Evolutionary conservation across 2,888 invertebrate genomes (phyloP).

Genomic region (Drosophila dives): DNA sequence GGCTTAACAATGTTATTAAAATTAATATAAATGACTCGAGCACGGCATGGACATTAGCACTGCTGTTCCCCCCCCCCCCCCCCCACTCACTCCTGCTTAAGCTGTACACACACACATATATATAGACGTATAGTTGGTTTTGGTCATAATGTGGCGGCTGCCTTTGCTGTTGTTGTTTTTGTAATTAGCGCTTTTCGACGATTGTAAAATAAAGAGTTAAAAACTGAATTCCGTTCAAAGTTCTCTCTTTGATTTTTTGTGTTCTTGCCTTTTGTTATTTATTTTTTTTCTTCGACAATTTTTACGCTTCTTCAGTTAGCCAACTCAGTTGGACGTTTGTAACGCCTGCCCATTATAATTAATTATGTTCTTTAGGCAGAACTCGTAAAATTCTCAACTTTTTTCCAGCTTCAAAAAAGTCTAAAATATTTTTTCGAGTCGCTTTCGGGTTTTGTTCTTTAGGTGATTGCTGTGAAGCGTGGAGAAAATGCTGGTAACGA

Average conservation of each 20-base stretch:
- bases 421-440: conserved; percentile 8
- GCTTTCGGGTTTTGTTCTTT: conserved; percentile 26
- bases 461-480: conserved; percentile 56
- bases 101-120: neutral
- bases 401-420: conserved; percentile 18
- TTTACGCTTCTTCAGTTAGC: conserved; percentile 60
- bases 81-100: neutral
- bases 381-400: conserved; percentile 25
- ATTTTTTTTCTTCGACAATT: conserved; percentile 25
- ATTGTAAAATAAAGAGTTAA: conserved; percentile 11
- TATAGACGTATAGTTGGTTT: conserved; percentile 2
- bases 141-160: conserved; percentile 34
- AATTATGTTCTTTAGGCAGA: conserved; percentile 56
- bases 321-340: conserved; percentile 41
- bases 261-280: conserved; percentile 2
- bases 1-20: conserved; percentile 81
- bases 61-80: conserved; percentile 1
- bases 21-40: conserved; percentile 79
- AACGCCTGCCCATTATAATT: conserved; percentile 66
- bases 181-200: conserved; percentile 58
- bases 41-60: conserved; percentile 47
- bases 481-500: conserved; percentile 54
- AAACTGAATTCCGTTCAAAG: conserved; percentile 51
- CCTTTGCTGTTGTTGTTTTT: conserved; percentile 57
- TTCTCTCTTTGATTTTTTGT: conserved; percentile 30